These are phyloP conservation scores for Leptinotarsa tumamoca DNA, from an alignment of 2,888 invertebrate species.

Conservation along the genomic window DNA sequence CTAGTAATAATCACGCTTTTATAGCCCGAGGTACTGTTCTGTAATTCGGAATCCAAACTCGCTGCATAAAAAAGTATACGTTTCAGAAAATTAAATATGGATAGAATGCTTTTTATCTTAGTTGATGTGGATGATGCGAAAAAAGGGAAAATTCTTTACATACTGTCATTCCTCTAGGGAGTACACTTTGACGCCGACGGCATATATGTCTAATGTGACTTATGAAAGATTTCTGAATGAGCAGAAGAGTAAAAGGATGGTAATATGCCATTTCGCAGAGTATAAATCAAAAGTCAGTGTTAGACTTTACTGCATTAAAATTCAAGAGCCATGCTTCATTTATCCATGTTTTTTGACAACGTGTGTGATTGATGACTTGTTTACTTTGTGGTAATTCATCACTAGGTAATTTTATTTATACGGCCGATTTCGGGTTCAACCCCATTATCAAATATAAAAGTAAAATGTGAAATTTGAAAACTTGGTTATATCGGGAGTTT, in stretches of 20 bases:
- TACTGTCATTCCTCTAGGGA: constrained; percentile 16
- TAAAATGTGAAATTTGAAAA: too few relatives aligned
- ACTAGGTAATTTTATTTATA: too few relatives aligned
- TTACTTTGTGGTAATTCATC: too few relatives aligned
- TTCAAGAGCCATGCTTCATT: too few relatives aligned
- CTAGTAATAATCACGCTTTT: constrained; percentile 18
- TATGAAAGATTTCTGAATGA: constrained; percentile 13
- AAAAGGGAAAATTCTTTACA: constrained; percentile 18
- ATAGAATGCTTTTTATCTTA: constrained; percentile 23
- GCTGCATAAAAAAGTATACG: constrained; percentile 19
- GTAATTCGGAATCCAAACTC: constrained; percentile 7
- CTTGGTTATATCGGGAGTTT: too few relatives aligned
- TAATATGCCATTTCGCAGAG: neutral
- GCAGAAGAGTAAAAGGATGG: neutral
- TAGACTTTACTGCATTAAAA: neutral
- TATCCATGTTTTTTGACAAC: too few relatives aligned
- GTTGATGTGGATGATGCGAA: constrained; percentile 24
- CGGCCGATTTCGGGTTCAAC: too few relatives aligned
- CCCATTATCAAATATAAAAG: too few relatives aligned
- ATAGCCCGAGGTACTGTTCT: neutral
- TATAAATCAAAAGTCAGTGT: neutral
- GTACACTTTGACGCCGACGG: constrained; percentile 6
- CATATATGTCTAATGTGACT: constrained; percentile 23
- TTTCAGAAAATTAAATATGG: constrained; percentile 26
- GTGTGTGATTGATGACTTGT: too few relatives aligned